phyloP scores from a whole-genome alignment of 2,888 invertebrate genomes.

The Synanthedon andrenaeformis region DNA sequence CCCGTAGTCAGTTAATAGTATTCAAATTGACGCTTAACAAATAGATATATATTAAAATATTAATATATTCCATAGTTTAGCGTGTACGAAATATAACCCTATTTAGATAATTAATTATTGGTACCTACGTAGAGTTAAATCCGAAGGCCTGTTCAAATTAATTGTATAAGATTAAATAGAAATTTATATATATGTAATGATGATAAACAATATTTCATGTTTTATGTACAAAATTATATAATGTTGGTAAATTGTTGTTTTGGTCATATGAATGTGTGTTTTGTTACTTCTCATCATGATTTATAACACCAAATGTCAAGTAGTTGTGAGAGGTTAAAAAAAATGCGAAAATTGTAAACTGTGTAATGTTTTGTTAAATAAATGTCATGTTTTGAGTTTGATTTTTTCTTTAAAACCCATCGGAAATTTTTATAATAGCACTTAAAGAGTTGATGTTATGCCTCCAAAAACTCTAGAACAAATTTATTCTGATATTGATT shows the following conservation, averaged over 20 bases:
- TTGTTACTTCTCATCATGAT: conserved; percentile 43
- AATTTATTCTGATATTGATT: no score
- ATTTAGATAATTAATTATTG: conserved; percentile 41
- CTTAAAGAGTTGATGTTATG: no score
- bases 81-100: conserved; percentile 15
- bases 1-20: conserved; percentile 27
- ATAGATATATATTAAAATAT: conserved; percentile 27
- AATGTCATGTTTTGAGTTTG: conserved; percentile 58
- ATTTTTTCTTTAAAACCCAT: conserved; percentile 6
- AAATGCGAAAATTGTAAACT: conserved; percentile 46
- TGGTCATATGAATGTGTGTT: conserved; percentile 22
- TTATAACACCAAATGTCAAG: conserved; percentile 54
- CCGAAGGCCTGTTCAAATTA: conserved; percentile 1
- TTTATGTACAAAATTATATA: conserved; percentile 23
- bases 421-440: no score
- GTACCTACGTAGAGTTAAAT: conserved; percentile 9
- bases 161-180: not conserved
- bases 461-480: no score
- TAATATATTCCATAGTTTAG: conserved; percentile 40
- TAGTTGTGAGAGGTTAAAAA: conserved; percentile 31
- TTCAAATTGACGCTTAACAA: conserved; percentile 36
- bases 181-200: not conserved
- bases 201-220: conserved; percentile 17
- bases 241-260: conserved; percentile 21
- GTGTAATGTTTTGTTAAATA: conserved; percentile 65